Evolutionary conservation across 1,140 invertebrate genomes (phyloP).

Genomic region (Cyclargus thomasi): DNA sequence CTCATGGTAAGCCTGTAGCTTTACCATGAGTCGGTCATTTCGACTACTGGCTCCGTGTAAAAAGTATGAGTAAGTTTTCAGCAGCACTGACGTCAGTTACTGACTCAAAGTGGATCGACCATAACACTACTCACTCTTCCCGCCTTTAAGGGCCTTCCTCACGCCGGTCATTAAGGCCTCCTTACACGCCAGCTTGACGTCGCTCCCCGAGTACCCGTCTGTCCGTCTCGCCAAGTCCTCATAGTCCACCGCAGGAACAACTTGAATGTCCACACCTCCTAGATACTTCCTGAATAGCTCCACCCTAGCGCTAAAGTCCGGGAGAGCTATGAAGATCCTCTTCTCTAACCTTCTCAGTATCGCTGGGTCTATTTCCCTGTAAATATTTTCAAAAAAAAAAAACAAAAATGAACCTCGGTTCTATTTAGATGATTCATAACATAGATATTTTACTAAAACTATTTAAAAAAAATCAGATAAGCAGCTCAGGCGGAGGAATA

Average conservation of each 20-base stretch:
- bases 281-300: conserved; percentile 81
- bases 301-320: conserved; percentile 78
- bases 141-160: conserved; percentile 51
- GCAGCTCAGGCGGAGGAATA: no score
- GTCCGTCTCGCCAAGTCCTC: conserved; percentile 78
- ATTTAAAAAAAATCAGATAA: no score
- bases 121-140: conserved; percentile 34
- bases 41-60: no score
- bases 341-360: conserved; percentile 93
- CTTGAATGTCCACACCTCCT: conserved; percentile 59
- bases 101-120: no score
- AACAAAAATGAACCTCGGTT: no score
- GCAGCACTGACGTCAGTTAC: no score
- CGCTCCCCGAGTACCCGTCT: conserved; percentile 89
- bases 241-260: conserved; percentile 57
- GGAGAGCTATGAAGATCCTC: conserved; percentile 87
- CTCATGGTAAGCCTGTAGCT: no score
- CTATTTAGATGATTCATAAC: no score
- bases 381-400: conserved; percentile 20
- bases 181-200: conserved; percentile 92
- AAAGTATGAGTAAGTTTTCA: no score
- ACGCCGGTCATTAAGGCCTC: conserved; percentile 83
- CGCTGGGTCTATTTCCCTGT: conserved; percentile 91
- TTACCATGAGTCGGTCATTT: no score
- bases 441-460: no score